Conservation (phyloP, 2,113 vertebrate genomes). For the Perccottus glenii region DNA sequence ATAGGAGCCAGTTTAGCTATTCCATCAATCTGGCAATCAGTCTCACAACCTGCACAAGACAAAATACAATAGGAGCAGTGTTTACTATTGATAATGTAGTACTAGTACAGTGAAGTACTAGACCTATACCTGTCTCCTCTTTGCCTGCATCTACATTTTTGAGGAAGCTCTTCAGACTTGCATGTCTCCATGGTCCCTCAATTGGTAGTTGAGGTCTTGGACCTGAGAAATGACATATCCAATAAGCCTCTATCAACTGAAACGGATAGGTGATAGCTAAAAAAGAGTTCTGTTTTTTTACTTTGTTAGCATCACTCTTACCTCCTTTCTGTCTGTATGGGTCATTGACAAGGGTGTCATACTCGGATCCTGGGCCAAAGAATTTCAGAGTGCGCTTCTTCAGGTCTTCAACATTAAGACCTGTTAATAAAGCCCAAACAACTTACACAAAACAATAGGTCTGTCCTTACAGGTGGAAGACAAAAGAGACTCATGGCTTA, state of each 20-base stretch:
- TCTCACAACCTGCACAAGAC: constrained; percentile 66
- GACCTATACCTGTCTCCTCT: constrained; percentile 68
- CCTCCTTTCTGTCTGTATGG: constrained; percentile 75
- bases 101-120: not conserved
- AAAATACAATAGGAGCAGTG: not conserved
- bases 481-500: not conserved
- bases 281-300: not conserved
- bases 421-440: constrained; percentile 40
- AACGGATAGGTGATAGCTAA: not conserved
- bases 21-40: constrained; percentile 77
- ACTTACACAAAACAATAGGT: not conserved
- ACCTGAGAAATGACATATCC: constrained; percentile 37
- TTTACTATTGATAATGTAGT: not conserved
- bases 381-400: constrained; percentile 69
- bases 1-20: constrained; percentile 76
- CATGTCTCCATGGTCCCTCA: constrained; percentile 79
- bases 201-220: constrained; percentile 78
- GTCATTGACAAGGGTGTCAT: constrained; percentile 77
- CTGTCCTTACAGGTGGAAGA: not conserved
- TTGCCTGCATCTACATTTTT: constrained; percentile 77
- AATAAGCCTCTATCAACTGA: not conserved
- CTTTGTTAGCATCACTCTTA: constrained; percentile 24
- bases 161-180: constrained; percentile 75
- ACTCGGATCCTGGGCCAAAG: constrained; percentile 79
- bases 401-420: constrained; percentile 74